Percentiles rank a stretch among this genome's conserved stretches.
Conservation (phyloP, 2,888 invertebrate genomes). For the Pseudoips prasinana region DNA sequence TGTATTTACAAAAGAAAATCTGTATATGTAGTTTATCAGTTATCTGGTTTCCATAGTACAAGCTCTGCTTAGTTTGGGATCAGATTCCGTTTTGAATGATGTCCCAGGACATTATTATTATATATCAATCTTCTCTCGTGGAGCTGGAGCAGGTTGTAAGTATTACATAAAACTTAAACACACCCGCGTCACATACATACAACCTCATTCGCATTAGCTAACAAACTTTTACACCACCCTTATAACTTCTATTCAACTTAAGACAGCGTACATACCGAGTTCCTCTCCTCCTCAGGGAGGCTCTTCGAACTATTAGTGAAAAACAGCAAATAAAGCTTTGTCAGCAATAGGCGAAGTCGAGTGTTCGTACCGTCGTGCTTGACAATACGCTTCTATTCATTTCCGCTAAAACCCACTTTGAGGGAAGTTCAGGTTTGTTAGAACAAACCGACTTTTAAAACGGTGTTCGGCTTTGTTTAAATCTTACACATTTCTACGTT, state of each 20-base stretch:
- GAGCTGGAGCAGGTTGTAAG: too few relatives aligned
- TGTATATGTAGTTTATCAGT: too few relatives aligned
- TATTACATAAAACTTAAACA: too few relatives aligned
- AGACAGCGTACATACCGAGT: constrained; percentile 22
- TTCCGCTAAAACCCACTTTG: constrained; percentile 59
- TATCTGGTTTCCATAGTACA: too few relatives aligned
- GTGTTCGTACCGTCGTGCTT: constrained; percentile 49
- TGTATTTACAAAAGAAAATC: too few relatives aligned
- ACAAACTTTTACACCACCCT: constrained; percentile 15
- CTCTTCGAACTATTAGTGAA: constrained; percentile 55
- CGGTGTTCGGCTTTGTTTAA: constrained; percentile 31
- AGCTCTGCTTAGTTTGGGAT: too few relatives aligned
- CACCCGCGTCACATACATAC: too few relatives aligned
- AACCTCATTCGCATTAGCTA: constrained; percentile 15
- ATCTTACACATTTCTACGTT: constrained; percentile 25
- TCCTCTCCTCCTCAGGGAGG: constrained; percentile 40
- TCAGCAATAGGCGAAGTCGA: constrained; percentile 60
- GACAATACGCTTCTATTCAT: constrained; percentile 62
- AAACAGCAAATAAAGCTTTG: constrained; percentile 67
- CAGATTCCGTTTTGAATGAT: too few relatives aligned
- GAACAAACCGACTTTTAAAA: constrained; percentile 40
- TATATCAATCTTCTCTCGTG: too few relatives aligned
- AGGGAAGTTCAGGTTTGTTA: constrained; percentile 44
- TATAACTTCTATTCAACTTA: constrained; percentile 20
- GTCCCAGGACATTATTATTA: too few relatives aligned